Percentiles rank a stretch among this genome's conserved stretches.
Conservation (phyloP, 1,140 invertebrate species). For the Sinonovacula constricta region DNA sequence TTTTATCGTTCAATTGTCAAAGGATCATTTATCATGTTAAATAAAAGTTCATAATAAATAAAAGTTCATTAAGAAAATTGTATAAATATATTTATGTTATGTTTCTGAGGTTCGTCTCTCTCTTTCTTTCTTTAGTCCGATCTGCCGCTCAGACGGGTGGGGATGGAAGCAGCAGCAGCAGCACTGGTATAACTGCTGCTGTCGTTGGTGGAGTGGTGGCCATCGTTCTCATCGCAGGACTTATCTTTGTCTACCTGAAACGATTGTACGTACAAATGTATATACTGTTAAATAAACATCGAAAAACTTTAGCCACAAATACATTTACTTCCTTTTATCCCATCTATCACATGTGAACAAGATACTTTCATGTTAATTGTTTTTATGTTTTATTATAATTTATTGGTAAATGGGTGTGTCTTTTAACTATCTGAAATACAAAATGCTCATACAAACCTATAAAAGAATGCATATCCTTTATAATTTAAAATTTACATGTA, state of each 20-base stretch:
- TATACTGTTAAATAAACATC: too few relatives aligned
- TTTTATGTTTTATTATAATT: neutral
- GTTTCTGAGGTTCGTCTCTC: neutral
- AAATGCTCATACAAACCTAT: neutral
- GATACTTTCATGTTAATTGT: neutral
- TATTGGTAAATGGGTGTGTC: neutral
- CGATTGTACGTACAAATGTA: constrained; percentile 41
- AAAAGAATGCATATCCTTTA: too few relatives aligned
- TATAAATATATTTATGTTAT: too few relatives aligned
- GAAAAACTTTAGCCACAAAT: too few relatives aligned
- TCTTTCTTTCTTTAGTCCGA: neutral
- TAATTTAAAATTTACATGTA: too few relatives aligned
- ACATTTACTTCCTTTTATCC: too few relatives aligned
- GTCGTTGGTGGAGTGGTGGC: constrained; percentile 24
- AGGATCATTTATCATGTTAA: neutral
- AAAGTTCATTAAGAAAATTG: too few relatives aligned
- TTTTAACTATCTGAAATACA: too few relatives aligned
- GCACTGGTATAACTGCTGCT: constrained; percentile 31
- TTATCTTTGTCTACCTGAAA: constrained; percentile 15
- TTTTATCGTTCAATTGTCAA: neutral
- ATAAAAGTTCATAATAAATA: too few relatives aligned
- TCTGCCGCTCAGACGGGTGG: constrained; percentile 5
- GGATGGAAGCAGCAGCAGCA: neutral
- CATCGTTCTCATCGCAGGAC: constrained; percentile 27
- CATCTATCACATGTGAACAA: neutral